A percentile compares a stretch with the other conserved stretches of the same genome.
phyloP scores from a whole-genome alignment of 2,797 vertebrate genomes.

The Dendrocincla fuliginosa region DNA sequence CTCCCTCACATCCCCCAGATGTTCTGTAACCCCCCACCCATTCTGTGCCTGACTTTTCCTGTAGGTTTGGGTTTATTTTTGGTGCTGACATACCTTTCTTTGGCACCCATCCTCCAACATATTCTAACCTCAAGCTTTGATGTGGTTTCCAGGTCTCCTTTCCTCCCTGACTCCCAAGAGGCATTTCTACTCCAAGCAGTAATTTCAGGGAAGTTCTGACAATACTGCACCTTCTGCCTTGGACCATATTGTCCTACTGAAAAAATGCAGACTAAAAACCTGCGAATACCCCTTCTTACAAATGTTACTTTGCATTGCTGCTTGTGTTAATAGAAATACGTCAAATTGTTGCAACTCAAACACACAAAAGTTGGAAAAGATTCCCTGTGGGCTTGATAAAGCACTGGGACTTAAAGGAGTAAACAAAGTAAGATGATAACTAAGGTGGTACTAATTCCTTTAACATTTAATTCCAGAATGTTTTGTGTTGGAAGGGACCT shows the following conservation, averaged over 20 bases:
- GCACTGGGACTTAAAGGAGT: background rate
- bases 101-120: constrained; percentile 60
- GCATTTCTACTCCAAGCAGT: constrained; percentile 69
- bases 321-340: background rate
- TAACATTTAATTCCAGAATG: background rate
- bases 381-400: background rate
- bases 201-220: constrained; percentile 52
- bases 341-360: background rate
- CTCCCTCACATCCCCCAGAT: constrained; percentile 8
- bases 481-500: background rate
- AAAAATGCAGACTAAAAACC: constrained; percentile 14
- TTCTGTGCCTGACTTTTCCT: constrained; percentile 27
- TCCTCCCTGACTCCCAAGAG: constrained; percentile 45
- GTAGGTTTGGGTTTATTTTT: constrained; percentile 57
- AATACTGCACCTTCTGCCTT: background rate
- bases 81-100: constrained; percentile 62
- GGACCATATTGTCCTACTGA: background rate
- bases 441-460: background rate
- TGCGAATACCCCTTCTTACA: background rate
- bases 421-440: background rate
- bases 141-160: constrained; percentile 65
- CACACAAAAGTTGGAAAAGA: background rate
- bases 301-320: background rate
- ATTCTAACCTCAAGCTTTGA: constrained; percentile 71
- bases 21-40: background rate